Evolutionary conservation across 1,140 invertebrate species (phyloP).

Genomic region (Lepidurus couesii): DNA sequence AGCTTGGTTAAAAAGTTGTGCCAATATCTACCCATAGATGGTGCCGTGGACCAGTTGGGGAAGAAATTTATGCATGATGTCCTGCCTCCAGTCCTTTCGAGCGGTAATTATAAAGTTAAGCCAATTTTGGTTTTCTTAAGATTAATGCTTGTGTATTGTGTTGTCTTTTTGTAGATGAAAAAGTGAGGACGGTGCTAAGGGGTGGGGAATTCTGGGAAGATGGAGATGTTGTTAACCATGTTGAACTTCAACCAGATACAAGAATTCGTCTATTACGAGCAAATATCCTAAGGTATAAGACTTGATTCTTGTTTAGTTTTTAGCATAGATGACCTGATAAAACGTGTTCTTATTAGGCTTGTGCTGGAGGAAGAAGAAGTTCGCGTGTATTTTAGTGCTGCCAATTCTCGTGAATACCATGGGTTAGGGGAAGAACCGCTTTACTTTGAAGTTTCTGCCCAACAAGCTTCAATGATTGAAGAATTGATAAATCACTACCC

Average conservation of each 20-base stretch:
- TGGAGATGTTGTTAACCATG: slow-evolving; percentile 55
- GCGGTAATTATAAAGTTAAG: slow-evolving; percentile 43
- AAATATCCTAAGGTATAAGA: slow-evolving; percentile 57
- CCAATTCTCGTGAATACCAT: slow-evolving; percentile 78
- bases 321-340: background rate
- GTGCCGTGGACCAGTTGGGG: slow-evolving; percentile 75
- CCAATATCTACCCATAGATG: slow-evolving; percentile 65
- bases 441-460: slow-evolving; percentile 64
- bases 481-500: slow-evolving; percentile 68
- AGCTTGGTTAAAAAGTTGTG: slow-evolving; percentile 58
- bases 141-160: background rate
- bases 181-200: slow-evolving; percentile 58
- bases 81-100: slow-evolving; percentile 70
- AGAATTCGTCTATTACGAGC: slow-evolving; percentile 62
- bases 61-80: slow-evolving; percentile 77
- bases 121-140: too few relatives aligned
- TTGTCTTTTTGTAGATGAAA: slow-evolving; percentile 50
- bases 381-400: slow-evolving; percentile 68
- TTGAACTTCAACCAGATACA: slow-evolving; percentile 62
- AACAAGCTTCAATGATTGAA: slow-evolving; percentile 61
- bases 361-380: slow-evolving; percentile 60
- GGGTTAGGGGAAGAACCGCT: slow-evolving; percentile 61
- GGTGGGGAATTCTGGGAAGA: slow-evolving; percentile 60
- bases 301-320: too few relatives aligned
- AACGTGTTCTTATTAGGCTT: slow-evolving; percentile 50